Conservation (phyloP, 2,113 vertebrate species). For the Triplophysa tibetana region DNA sequence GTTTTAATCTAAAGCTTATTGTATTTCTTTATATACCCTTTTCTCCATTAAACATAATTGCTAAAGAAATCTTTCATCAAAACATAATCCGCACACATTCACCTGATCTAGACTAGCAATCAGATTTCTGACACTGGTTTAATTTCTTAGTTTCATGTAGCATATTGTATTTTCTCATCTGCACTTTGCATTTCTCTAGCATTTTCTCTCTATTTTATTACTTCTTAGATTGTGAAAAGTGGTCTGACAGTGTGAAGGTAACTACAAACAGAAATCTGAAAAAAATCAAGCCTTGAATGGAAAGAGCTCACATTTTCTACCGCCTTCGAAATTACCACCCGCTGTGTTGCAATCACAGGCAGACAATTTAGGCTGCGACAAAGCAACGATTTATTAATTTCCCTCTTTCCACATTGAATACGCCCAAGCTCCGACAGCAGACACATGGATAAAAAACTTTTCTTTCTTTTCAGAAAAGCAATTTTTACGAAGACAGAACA, state of each 20-base stretch:
- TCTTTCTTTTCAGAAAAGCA: constrained; percentile 4
- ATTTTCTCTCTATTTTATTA: not conserved
- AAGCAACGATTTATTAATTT: constrained; percentile 40
- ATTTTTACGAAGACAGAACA: constrained; percentile 28
- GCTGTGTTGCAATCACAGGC: constrained; percentile 31
- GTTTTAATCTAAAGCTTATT: no score
- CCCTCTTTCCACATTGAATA: constrained; percentile 10
- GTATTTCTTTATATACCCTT: no score
- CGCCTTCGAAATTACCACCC: constrained; percentile 25
- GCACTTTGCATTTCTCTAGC: not conserved
- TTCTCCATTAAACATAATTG: no score
- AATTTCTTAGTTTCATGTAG: not conserved
- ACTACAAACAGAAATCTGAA: constrained; percentile 11
- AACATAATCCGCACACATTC: not conserved
- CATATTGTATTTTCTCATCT: constrained; percentile 14
- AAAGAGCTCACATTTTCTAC: not conserved
- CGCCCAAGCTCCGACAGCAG: not conserved
- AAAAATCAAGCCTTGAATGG: constrained; percentile 24
- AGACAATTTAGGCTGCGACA: constrained; percentile 36
- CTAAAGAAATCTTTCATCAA: not conserved
- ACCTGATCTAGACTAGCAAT: not conserved
- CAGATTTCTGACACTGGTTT: not conserved
- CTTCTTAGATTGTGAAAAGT: constrained; percentile 9
- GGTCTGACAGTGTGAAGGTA: not conserved
- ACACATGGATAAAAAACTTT: constrained; percentile 10